phyloP scores from a whole-genome alignment of 2,797 vertebrate species.

The Leptoclinus maculatus region DNA sequence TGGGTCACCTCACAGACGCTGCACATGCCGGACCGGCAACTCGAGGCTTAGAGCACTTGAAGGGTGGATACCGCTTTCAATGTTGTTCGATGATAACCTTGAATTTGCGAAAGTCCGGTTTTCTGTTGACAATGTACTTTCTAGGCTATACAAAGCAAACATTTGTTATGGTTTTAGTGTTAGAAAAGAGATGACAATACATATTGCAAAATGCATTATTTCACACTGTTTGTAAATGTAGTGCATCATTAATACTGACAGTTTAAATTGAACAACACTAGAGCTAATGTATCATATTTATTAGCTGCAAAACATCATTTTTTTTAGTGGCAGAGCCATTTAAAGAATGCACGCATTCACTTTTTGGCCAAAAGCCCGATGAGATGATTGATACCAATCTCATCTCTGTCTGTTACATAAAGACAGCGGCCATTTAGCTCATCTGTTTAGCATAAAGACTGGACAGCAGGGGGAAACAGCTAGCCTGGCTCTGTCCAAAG shows the following conservation, averaged over 20 bases:
- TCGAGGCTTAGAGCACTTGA: constrained; percentile 6
- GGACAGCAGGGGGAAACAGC: too few species aligned
- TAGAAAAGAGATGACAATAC: neutral
- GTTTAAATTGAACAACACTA: neutral
- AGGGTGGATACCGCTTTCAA: constrained; percentile 21
- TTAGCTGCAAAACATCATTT: neutral
- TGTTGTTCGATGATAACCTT: constrained; percentile 41
- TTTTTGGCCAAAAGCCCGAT: neutral
- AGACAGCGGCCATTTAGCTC: neutral
- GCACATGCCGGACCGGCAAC: constrained; percentile 66
- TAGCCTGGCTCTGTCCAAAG: neutral
- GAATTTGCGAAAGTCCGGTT: neutral
- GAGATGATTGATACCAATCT: neutral
- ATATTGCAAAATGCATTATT: neutral
- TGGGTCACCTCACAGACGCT: constrained; percentile 80
- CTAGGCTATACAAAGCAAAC: neutral
- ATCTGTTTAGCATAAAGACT: constrained; percentile 1
- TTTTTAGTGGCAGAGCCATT: too few species aligned
- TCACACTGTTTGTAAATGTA: neutral
- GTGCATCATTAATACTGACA: neutral
- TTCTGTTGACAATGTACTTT: constrained; percentile 6
- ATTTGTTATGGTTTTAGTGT: neutral
- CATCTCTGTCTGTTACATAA: neutral
- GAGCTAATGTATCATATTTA: neutral
- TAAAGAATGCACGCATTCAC: too few species aligned